Evolutionary conservation across 37 sponge, comb jelly and placozoan species (phyloP), one percentile per base, ranked within the genome.

Genomic region (Ephydatia muelleri): DNA sequence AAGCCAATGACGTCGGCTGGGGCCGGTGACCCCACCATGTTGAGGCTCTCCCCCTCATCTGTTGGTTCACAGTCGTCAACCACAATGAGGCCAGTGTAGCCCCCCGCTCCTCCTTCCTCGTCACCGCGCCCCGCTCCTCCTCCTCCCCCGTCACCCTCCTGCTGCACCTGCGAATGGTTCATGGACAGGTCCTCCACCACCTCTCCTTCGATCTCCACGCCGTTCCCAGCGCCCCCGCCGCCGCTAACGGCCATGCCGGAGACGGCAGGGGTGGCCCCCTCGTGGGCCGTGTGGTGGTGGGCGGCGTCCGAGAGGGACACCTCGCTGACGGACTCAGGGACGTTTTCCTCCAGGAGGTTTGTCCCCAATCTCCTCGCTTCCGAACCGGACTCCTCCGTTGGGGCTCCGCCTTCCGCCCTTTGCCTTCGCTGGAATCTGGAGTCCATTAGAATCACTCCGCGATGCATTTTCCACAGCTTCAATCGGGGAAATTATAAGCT

Each of bases 1-100:
- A 82, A 91, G 37, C 33, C 67, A 0, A 86, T 48, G 30, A 91
- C 72, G 38, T 74, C 64, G 49, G 64, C 77, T 38, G 49, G 49
- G 78, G 8, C 3, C 43, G 27, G 78, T 4, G 26, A 36, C 3
- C 21, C n/a, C 2, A 77, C 27, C 39, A 37, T 37, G 77, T 72
- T 72, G 19, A 34, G 72, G 16, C 30, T 28, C 30, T 72, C 34
- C 72, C 23, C 36, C 9, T 27, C 31, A 3, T 73, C 75, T 28
- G 23, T 9, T 23, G 82, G 73, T 16, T 82, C 68, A 75, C 77
- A 26, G 66, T 73, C 40, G 75, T 38, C 21, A 66, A 80, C 49
- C 71, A 70, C 11, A 39, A 76, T 14, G 26, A 31, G 74, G 74
- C 34, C 47, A 12, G 33, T 5, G 82, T 47, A 43, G 6, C 8